Evolutionary conservation across 2,113 vertebrate species (phyloP).

Genomic region (Echinops telfairi): DNA sequence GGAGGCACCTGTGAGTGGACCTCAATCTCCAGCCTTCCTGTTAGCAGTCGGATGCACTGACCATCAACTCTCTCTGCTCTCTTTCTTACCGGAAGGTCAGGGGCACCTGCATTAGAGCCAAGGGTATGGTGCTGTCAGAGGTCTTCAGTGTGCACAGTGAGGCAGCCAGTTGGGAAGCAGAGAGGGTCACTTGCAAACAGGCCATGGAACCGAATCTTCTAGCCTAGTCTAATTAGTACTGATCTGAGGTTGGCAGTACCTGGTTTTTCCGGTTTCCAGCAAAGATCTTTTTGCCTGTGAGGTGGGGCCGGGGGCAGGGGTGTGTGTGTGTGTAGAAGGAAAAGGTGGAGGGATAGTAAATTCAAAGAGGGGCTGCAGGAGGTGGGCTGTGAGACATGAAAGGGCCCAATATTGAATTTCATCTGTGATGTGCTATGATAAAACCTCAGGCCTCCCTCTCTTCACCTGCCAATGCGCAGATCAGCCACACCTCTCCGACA

Average conservation of each 20-base stretch:
- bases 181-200: slow-evolving; percentile 69
- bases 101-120: slow-evolving; percentile 18
- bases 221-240: slow-evolving; percentile 77
- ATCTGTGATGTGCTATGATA: slow-evolving; percentile 82
- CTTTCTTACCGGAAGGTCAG: neutral
- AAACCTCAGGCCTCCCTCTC: slow-evolving; percentile 78
- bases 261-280: slow-evolving; percentile 89
- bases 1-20: neutral
- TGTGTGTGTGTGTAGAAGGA: slow-evolving; percentile 6
- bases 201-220: slow-evolving; percentile 79
- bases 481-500: slow-evolving; percentile 79
- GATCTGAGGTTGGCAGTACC: slow-evolving; percentile 80
- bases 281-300: slow-evolving; percentile 76
- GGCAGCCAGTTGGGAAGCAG: neutral
- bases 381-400: slow-evolving; percentile 82
- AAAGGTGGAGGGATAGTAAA: neutral
- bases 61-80: neutral
- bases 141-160: neutral
- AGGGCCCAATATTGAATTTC: slow-evolving; percentile 85
- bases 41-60: neutral
- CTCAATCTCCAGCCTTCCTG: neutral
- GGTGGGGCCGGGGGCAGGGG: slow-evolving; percentile 3
- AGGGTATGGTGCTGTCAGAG: slow-evolving; percentile 14
- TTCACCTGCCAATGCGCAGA: slow-evolving; percentile 80
- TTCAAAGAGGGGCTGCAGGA: neutral